A percentile compares a stretch with the other conserved stretches of the same genome.
Evolutionary conservation across 1,140 invertebrate genomes (phyloP).

Genomic region (Thalassaphorura encarpata): DNA sequence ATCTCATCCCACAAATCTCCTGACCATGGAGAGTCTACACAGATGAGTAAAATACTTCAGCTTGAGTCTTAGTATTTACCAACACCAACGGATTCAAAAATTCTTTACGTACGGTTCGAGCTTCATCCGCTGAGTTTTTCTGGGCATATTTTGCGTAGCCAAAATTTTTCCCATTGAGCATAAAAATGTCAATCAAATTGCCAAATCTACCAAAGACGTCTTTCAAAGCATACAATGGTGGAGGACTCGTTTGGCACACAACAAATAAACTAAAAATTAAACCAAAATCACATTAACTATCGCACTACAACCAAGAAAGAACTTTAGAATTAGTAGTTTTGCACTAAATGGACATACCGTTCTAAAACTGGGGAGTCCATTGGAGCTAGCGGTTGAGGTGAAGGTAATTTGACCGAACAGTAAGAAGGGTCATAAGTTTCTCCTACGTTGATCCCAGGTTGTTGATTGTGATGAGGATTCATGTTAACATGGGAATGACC

Average conservation of each 20-base stretch:
- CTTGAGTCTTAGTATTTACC: too few relatives aligned
- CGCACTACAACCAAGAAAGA: background rate
- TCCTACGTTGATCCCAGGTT: constrained; percentile 15
- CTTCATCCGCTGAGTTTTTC: constrained; percentile 62
- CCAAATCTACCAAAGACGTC: constrained; percentile 87
- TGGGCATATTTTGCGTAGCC: constrained; percentile 83
- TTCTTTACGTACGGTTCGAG: constrained; percentile 61
- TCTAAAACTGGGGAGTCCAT: constrained; percentile 58
- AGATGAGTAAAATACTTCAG: constrained; percentile 14
- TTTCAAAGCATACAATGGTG: constrained; percentile 65
- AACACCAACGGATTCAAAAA: too few relatives aligned
- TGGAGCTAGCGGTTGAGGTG: constrained; percentile 57
- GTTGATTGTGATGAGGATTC: constrained; percentile 18
- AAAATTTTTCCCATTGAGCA: constrained; percentile 77
- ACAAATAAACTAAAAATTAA: constrained; percentile 50
- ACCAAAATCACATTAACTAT: background rate
- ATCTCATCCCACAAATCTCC: constrained; percentile 63
- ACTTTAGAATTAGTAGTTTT: background rate
- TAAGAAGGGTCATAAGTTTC: constrained; percentile 43
- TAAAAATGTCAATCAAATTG: constrained; percentile 82
- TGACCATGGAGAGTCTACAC: constrained; percentile 63
- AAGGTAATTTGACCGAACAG: constrained; percentile 58
- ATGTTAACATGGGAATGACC: background rate
- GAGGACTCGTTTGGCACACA: constrained; percentile 68
- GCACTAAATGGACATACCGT: constrained; percentile 36